Base-by-base conservation (phyloP, 2,888 invertebrate species). In the Girardia tigrina region DNA sequence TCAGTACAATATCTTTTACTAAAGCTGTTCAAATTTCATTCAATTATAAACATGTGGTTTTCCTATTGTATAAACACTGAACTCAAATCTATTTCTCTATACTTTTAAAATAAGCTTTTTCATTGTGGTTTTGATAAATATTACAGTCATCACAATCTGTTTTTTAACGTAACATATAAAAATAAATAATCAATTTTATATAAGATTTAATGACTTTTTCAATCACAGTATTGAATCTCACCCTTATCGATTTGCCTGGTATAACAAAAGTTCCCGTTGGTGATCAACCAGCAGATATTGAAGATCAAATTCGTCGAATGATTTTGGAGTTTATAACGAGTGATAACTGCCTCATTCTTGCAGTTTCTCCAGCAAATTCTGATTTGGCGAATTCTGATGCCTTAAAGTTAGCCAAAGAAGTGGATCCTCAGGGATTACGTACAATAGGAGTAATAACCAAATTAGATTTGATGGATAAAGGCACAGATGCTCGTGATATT, bases 361-460 rank as follows among this genome's bases (percentile, higher is more conserved):
- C 56, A 56, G 56, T 56, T 8, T 56, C 56, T 56, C 56, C 56
- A 20, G 56, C 56, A 4, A 56, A 56, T 56, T 56, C 56, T 2
- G 56, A 56, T 56, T 56, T 56, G n/a, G 56, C 56, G n/a, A 56
- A 56, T 56, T 56, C 56, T 8, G 29, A 71, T 71, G 82, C 98
- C n/a, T 16, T 56, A 56, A 56, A 56, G 23, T 20, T 56, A 23
- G 56, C 56, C 6, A 56, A 56, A 56, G 56, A 56, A 12, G 4
- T 56, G 20, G 56, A 56, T n/a, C 56, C 56, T 20, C 56, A 56
- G 23, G 56, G 56, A n/a, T 56, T 56, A n/a, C 56, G 56, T 2
- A 56, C 56, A 8, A 56, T 56, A 6, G 56, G 56, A 16, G 56
- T 56, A 2, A 56, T 56, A 6, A 56, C 56, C 4, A 56, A 56